Conservation (phyloP, 2,113 vertebrate species). For the Bos indicus region DNA sequence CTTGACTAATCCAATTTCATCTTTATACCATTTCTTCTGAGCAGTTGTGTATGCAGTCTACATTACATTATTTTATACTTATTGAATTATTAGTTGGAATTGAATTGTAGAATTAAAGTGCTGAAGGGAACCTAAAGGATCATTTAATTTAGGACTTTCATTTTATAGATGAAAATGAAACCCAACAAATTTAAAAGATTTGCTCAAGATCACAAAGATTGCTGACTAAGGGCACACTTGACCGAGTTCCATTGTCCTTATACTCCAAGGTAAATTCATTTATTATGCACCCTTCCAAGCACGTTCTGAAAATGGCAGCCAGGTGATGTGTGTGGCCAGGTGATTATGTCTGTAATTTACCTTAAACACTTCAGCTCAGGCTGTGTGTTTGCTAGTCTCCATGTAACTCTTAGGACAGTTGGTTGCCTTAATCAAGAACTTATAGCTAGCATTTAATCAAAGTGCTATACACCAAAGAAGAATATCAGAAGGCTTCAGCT, state of each 20-base stretch:
- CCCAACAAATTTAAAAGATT: not conserved
- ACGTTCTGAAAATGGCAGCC: not conserved
- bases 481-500: not conserved
- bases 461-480: not conserved
- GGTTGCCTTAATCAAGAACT: constrained; percentile 34
- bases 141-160: not conserved
- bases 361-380: not conserved
- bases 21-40: not conserved
- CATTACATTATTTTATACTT: not conserved
- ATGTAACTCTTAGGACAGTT: not conserved
- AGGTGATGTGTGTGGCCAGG: not conserved
- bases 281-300: not conserved
- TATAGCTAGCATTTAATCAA: constrained; percentile 39
- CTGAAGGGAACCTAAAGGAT: not conserved
- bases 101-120: not conserved
- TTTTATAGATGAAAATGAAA: not conserved
- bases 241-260: not conserved
- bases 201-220: not conserved
- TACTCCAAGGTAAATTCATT: not conserved
- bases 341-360: not conserved
- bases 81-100: not conserved
- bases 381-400: not conserved
- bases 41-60: not conserved
- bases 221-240: not conserved
- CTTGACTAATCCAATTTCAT: not conserved